These are phyloP conservation scores for Callyntrura sp. DNA, from an alignment of 2,888 invertebrate species.

Conservation along the genomic window DNA sequence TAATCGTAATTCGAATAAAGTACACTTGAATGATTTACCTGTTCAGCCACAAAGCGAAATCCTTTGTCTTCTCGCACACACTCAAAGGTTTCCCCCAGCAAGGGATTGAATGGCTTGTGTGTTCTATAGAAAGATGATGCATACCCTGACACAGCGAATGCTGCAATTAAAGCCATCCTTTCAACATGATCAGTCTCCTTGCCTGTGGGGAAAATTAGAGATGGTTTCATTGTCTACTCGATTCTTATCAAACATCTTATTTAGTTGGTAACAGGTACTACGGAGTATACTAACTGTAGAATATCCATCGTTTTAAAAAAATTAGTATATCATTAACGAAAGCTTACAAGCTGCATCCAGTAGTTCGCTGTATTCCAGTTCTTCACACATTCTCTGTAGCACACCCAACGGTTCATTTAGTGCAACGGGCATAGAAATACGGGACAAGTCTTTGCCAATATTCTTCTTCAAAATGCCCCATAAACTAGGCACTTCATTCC, in stretches of 20 bases:
- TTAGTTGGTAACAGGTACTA: too few species aligned
- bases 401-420: conserved; percentile 94
- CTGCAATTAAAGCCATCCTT: conserved; percentile 91
- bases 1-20: not conserved
- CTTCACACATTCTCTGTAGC: conserved; percentile 92
- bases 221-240: too few species aligned
- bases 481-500: conserved; percentile 91
- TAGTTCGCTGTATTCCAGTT: conserved; percentile 93
- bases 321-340: not conserved
- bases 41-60: conserved; percentile 92
- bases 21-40: conserved; percentile 86
- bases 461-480: conserved; percentile 93
- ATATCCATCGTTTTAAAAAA: too few species aligned
- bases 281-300: too few species aligned
- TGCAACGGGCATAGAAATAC: conserved; percentile 92
- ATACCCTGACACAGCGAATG: conserved; percentile 93
- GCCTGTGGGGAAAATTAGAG: conserved; percentile 84
- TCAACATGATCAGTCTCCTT: conserved; percentile 89
- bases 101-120: conserved; percentile 94
- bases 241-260: too few species aligned
- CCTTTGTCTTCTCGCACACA: conserved; percentile 92
- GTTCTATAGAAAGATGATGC: conserved; percentile 90
- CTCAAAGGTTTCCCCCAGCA: conserved; percentile 94
- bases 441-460: conserved; percentile 94
- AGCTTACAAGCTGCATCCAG: conserved; percentile 89